Base-by-base conservation (phyloP, 2,888 invertebrate species). In the Rutpela maculata region DNA sequence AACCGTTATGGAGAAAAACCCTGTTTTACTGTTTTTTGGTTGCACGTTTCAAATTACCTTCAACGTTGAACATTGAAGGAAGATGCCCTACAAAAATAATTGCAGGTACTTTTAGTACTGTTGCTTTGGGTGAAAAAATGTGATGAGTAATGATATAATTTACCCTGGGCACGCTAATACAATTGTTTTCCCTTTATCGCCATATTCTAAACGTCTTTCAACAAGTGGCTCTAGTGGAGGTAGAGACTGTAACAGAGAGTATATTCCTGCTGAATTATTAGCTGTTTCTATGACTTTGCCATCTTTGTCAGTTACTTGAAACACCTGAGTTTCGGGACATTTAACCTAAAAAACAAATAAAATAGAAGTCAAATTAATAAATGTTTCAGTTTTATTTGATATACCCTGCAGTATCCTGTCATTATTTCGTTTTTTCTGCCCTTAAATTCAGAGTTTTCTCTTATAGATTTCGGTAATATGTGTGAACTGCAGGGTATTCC, bases 191-290 rank as follows among this genome's bases (percentile, higher is more conserved):
- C 89, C 88, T 78, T 88, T 87, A 69, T 84, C 85, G 56, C 86
- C 88, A 82, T 91, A 92, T 77, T 90, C 82, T 17, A 90, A 86
- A 26, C 82, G 82, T 67, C 91, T 88, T 75, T 88, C 88, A 26
- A 91, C 88, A 43, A 89, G 81, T 26, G 91, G 91, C 74, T 89
- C 88, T 50, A 88, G 78, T 38, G 90, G 86, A 4, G 92, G 92
- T 38, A 91, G 81, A 12, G 89, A 90, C 88, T 92, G 92, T 17
- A 89, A 57, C 82, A 91, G 88, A 0, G 92, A 92, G 86, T 91
- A 93, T 74, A 93, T 89, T n/a, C 93, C 93, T 3, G 91, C 93
- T 22, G 92, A 91, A 86, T 93, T 93, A 84, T 93, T 93, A 0
- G 91, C 93, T 76, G 86, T 88, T 89, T 93, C 93, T 50, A 93